Conservation (phyloP, 2,113 vertebrate genomes). For the Crocuta crocuta region DNA sequence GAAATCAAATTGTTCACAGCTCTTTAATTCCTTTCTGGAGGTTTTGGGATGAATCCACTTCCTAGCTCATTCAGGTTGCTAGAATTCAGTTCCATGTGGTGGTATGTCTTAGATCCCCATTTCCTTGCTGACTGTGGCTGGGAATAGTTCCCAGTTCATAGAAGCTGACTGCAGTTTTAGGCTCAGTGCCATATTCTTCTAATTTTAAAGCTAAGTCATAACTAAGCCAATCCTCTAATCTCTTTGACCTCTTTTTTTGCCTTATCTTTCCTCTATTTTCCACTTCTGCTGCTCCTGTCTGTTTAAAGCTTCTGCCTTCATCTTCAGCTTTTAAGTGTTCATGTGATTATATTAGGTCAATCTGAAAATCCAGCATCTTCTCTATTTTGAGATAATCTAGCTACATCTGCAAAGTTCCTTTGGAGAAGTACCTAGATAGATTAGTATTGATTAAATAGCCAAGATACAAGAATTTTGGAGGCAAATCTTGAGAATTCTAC, state of each 20-base stretch:
- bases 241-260: neutral
- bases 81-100: neutral
- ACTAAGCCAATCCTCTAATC: neutral
- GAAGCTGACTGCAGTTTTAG: no score
- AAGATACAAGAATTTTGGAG: neutral
- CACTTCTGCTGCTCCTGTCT: neutral
- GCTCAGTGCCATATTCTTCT: rapidly evolving
- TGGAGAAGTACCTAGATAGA: neutral
- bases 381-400: neutral
- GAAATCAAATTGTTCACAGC: neutral
- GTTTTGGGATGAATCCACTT: neutral
- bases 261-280: neutral
- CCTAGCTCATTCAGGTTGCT: neutral
- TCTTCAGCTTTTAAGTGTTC: neutral
- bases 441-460: neutral
- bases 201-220: neutral
- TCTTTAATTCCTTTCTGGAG: neutral
- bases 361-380: neutral
- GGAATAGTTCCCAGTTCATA: neutral
- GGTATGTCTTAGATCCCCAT: neutral
- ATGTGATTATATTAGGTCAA: neutral
- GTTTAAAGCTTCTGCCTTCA: neutral
- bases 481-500: neutral
- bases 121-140: neutral
- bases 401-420: neutral